Percentiles rank a stretch among this genome's conserved stretches.
These are phyloP conservation scores for Rhabdornis inornatus DNA, from an alignment of 2,113 vertebrate species.

Conservation along the genomic window DNA sequence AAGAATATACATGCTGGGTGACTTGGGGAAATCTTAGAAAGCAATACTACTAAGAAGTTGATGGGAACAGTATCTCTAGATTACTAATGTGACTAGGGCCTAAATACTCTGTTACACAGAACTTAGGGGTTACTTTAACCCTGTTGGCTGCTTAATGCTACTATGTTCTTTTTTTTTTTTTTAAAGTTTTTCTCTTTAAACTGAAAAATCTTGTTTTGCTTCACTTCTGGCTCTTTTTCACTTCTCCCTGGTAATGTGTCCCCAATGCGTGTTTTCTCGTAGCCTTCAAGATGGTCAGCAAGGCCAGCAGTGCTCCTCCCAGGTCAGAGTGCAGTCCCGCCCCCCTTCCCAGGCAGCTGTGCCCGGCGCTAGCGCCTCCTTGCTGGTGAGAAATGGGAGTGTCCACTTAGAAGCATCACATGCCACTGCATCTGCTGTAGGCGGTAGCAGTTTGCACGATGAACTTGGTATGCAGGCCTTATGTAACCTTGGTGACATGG, in stretches of 20 bases:
- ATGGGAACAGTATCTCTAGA: background rate
- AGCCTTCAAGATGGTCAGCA: slow-evolving; percentile 99
- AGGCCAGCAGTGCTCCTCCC: slow-evolving; percentile 90
- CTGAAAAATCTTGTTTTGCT: slow-evolving; percentile 57
- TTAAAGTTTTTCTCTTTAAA: slow-evolving; percentile 9
- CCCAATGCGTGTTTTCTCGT: slow-evolving; percentile 78
- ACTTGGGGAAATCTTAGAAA: background rate
- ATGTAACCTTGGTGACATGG: slow-evolving; percentile 73
- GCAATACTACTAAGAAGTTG: background rate
- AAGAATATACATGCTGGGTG: background rate
- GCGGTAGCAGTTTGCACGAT: slow-evolving; percentile 92
- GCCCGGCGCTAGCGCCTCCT: slow-evolving; percentile 93
- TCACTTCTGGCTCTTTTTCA: slow-evolving; percentile 66
- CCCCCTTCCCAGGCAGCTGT: slow-evolving; percentile 94
- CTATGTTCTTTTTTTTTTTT: background rate
- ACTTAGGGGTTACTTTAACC: background rate
- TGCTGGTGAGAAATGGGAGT: slow-evolving; percentile 99
- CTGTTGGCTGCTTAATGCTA: background rate
- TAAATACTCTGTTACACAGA: background rate
- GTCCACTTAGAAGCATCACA: slow-evolving; percentile 93
- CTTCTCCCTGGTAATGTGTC: slow-evolving; percentile 74
- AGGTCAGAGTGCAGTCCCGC: slow-evolving; percentile 90
- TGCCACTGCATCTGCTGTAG: slow-evolving; percentile 92
- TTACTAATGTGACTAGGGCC: background rate
- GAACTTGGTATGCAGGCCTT: slow-evolving; percentile 92